Conservation (phyloP, 92 coral and sea anemone species). For the Parazoanthus darwini region DNA sequence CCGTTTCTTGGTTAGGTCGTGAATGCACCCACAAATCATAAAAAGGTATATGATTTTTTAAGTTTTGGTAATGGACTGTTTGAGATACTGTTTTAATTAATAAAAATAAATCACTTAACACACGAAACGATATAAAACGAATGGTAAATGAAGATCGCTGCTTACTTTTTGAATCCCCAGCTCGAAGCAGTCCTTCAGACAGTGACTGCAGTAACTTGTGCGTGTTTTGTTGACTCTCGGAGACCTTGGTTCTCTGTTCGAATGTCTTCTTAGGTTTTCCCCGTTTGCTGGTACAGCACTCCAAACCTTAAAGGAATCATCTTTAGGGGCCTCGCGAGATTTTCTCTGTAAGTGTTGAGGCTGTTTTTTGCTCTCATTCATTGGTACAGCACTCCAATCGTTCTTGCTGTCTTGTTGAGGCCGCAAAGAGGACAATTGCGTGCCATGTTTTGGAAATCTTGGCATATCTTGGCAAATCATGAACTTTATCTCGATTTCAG, state of each 20-base stretch:
- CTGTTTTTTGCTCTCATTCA: not conserved
- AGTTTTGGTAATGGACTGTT: no score
- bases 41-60: no score
- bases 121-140: not conserved
- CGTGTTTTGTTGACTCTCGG: not conserved
- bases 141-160: not conserved
- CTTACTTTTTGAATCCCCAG: not conserved
- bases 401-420: not conserved
- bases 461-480: not conserved
- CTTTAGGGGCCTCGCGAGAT: not conserved
- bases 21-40: no score
- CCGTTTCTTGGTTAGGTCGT: no score
- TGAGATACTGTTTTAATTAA: no score
- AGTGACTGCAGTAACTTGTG: not conserved
- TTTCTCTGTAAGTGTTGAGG: not conserved
- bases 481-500: not conserved
- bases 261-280: not conserved
- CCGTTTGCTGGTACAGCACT: not conserved
- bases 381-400: no score
- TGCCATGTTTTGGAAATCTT: not conserved
- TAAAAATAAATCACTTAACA: no score
- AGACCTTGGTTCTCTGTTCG: not conserved
- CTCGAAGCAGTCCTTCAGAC: not conserved
- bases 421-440: not conserved
- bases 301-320: not conserved